Conservation (phyloP, 2,888 invertebrate genomes). For the Ophion slaviceki region DNA sequence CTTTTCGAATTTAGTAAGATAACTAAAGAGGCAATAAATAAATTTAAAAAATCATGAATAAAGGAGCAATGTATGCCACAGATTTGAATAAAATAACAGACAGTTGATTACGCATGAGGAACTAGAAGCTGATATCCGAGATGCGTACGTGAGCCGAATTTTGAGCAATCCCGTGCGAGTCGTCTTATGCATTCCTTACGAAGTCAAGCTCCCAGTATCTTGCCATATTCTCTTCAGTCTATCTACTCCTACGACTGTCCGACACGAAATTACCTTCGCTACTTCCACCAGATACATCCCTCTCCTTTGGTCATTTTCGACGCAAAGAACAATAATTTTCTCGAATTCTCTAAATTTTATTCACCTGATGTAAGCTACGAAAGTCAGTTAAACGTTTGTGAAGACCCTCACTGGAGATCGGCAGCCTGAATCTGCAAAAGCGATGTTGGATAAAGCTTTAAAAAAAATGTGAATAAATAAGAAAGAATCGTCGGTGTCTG, state of each 20-base stretch:
- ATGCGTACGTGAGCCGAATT: conserved; percentile 64
- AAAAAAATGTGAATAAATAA: neutral
- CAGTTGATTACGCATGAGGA: conserved; percentile 56
- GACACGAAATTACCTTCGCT: conserved; percentile 1
- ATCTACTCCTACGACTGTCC: neutral
- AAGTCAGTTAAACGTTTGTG: too few species aligned
- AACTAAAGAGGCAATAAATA: neutral
- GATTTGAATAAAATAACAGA: conserved; percentile 54
- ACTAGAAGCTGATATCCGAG: conserved; percentile 43
- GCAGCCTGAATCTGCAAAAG: too few species aligned
- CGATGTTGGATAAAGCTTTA: too few species aligned
- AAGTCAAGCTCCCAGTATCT: conserved; percentile 30
- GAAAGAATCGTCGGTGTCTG: neutral
- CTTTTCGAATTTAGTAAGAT: neutral
- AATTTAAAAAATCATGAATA: neutral
- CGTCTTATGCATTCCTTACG: conserved; percentile 66
- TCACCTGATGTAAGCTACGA: too few species aligned
- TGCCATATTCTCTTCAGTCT: conserved; percentile 10
- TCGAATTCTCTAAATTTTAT: too few species aligned
- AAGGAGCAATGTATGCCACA: neutral
- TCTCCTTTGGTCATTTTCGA: neutral
- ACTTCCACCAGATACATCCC: neutral
- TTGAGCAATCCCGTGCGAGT: conserved; percentile 54
- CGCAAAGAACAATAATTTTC: neutral
- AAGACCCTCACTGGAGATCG: too few species aligned